These are phyloP conservation scores for Probaryconus sp. DNA, from an alignment of 1,140 invertebrate species.

Conservation along the genomic window DNA sequence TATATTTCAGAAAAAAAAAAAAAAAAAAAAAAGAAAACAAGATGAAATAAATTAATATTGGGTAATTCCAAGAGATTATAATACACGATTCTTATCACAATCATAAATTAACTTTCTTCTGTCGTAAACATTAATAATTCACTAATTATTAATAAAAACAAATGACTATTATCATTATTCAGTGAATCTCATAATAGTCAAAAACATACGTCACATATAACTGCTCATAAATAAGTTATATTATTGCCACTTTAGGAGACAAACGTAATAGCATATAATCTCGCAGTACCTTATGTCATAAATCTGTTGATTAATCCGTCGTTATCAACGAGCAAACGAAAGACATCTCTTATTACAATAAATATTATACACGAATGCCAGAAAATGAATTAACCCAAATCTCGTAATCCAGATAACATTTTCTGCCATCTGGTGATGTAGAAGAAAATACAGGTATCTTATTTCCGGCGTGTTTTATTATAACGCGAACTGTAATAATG, in stretches of 20 bases:
- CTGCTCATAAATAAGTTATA: too few relatives aligned
- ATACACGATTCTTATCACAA: too few relatives aligned
- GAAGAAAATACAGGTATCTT: conserved; percentile 37
- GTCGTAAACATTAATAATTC: too few relatives aligned
- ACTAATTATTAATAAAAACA: too few relatives aligned
- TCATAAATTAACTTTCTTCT: too few relatives aligned
- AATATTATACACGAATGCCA: conserved; percentile 3
- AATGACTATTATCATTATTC: too few relatives aligned
- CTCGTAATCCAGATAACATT: conserved; percentile 37
- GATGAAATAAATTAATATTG: too few relatives aligned
- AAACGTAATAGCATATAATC: conserved; percentile 1
- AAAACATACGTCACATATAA: too few relatives aligned
- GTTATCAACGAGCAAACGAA: neutral
- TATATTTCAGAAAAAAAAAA: too few relatives aligned
- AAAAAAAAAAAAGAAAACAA: too few relatives aligned
- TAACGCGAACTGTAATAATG: conserved; percentile 34
- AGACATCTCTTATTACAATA: conserved; percentile 17
- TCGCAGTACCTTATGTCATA: neutral
- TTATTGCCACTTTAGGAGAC: conserved; percentile 1
- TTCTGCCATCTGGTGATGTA: conserved; percentile 27
- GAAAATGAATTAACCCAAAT: conserved; percentile 34
- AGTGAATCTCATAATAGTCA: too few relatives aligned
- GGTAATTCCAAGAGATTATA: too few relatives aligned
- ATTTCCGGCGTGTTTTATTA: conserved; percentile 28
- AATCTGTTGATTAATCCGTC: neutral